Percentiles rank a stretch among this genome's conserved stretches.
phyloP scores from a whole-genome alignment of 2,888 invertebrate genomes.

The Tethea ocularis region DNA sequence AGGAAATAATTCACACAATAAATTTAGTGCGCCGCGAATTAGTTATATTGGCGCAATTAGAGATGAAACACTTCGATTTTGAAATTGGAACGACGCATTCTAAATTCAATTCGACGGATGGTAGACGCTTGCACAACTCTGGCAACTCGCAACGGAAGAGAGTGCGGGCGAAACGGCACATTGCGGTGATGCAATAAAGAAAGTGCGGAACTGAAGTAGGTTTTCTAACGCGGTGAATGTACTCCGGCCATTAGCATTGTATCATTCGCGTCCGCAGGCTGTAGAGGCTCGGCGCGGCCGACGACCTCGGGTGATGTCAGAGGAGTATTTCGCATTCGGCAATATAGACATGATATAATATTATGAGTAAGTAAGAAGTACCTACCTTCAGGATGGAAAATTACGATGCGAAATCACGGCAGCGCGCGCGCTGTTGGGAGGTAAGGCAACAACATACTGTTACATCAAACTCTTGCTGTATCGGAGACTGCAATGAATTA shows the following conservation, averaged over 20 bases:
- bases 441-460: slow-evolving; percentile 51
- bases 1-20: slow-evolving; percentile 50
- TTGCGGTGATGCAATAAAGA: slow-evolving; percentile 80
- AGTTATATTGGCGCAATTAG: slow-evolving; percentile 40
- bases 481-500: slow-evolving; percentile 66
- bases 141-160: slow-evolving; percentile 67
- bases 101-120: slow-evolving; percentile 54
- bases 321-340: slow-evolving; percentile 53
- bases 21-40: slow-evolving; percentile 37
- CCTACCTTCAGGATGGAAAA: slow-evolving; percentile 51
- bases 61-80: slow-evolving; percentile 56
- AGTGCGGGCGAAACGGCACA: slow-evolving; percentile 76
- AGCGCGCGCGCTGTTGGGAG: slow-evolving; percentile 43
- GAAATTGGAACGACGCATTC: slow-evolving; percentile 58
- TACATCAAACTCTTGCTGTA: slow-evolving; percentile 66
- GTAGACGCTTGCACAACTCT: slow-evolving; percentile 68
- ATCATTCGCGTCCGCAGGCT: slow-evolving; percentile 68
- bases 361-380: slow-evolving; percentile 29
- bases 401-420: slow-evolving; percentile 55
- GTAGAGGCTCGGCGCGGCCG: slow-evolving; percentile 48
- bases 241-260: slow-evolving; percentile 75
- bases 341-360: slow-evolving; percentile 50
- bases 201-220: slow-evolving; percentile 82
- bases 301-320: slow-evolving; percentile 73
- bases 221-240: slow-evolving; percentile 82